Base-by-base conservation (phyloP, 1,140 invertebrate genomes). In the Papilio xuthus region DNA sequence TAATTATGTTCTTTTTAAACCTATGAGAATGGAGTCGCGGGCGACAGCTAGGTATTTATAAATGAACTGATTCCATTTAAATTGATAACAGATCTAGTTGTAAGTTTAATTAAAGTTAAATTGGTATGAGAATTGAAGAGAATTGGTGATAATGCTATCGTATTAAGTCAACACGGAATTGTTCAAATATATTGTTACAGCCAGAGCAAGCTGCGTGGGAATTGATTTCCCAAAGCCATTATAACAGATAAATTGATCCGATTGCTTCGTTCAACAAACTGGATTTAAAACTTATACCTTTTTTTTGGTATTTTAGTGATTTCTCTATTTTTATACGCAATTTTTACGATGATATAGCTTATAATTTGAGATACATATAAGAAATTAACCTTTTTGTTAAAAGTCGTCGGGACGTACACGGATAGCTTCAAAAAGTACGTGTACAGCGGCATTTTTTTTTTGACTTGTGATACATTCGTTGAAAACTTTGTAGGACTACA, bases 211-310 rank as follows among this genome's bases (percentile, higher is more conserved):
- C 60, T 67, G 60, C 60, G 60, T 67, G 60, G 60, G 60, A 67
- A 67, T 67, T 67, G 60, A 67, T 67, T 67, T 18, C 60, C 60
- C 60, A 67, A 67, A 67, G 60, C 60, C 60, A 67, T 67, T 67
- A 67, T 32, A 28, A 28, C 23, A 28, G 60, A 67, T 67, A 67
- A 67, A 67, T 67, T 67, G 60, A 18, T 67, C 12, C 60, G 60
- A 67, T 67, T 67, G 60, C 23, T 67, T 32, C 26, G 26, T 67
- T 67, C 26, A 13, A 28, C 60, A 32, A 67, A 67, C 1, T 28
- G 60, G 26, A 67, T 67, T 67, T 67, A 28, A 67, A 67, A 67
- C 12, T 7, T 28, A 28, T 67, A 4, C 50, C 1, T 26, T 67
- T 67, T 67, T 32, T 28, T 20, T n/a, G n/a, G 56, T 20, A 67